phyloP scores from a whole-genome alignment of 2,113 vertebrate genomes.

The Ariopsis seemanni region DNA sequence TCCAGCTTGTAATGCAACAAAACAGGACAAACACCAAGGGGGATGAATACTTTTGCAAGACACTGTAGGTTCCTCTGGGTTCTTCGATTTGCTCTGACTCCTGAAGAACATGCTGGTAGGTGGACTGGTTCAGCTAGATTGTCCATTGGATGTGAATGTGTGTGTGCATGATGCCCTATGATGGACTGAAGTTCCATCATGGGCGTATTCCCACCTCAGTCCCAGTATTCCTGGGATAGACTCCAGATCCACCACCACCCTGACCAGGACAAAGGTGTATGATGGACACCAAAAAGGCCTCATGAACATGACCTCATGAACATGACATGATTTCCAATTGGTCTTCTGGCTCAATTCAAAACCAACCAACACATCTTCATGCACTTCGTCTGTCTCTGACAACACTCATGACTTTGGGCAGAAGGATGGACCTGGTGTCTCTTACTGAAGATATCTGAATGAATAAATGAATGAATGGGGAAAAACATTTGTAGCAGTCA shows the following conservation, averaged over 20 bases:
- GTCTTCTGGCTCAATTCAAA: background rate
- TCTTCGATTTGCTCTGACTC: background rate
- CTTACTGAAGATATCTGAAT: background rate
- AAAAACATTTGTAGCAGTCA: background rate
- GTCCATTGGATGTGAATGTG: background rate
- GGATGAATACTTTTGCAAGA: no score
- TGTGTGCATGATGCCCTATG: background rate
- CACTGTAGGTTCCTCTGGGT: background rate
- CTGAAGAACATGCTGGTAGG: background rate
- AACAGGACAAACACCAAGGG: no score
- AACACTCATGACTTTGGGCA: background rate
- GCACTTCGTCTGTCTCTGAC: no score
- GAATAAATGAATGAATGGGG: background rate
- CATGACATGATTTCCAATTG: background rate
- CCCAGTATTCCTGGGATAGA: background rate
- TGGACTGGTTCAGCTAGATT: background rate
- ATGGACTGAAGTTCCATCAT: background rate
- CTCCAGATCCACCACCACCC: background rate
- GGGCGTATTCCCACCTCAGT: background rate
- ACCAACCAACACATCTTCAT: background rate
- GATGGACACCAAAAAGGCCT: background rate
- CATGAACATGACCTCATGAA: background rate
- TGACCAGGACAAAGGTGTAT: background rate
- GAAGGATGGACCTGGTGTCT: conserved; percentile 16
- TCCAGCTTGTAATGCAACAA: no score